These are phyloP conservation scores for Perizoma flavofasciatum DNA, from an alignment of 2,888 invertebrate species.

Conservation along the genomic window DNA sequence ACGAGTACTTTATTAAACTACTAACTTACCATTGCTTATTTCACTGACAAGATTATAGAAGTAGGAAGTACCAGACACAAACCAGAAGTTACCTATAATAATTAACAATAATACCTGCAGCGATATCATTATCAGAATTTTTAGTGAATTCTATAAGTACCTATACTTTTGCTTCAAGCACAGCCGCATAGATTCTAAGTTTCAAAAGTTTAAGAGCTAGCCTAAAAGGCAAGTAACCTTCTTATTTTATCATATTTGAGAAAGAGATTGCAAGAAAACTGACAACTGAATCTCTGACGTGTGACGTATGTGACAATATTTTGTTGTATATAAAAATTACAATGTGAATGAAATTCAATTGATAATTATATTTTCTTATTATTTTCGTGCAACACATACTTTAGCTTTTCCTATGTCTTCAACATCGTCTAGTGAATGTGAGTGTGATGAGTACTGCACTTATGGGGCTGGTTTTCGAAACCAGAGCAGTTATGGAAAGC, in stretches of 20 bases:
- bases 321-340: neutral
- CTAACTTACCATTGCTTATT: conserved; percentile 2
- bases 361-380: neutral
- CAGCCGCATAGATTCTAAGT: neutral
- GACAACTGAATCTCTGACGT: neutral
- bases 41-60: neutral
- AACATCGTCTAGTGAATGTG: conserved; percentile 53
- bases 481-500: conserved; percentile 20
- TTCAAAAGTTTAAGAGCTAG: conserved; percentile 1
- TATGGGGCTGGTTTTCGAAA: conserved; percentile 33
- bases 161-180: no score
- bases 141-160: neutral
- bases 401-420: conserved; percentile 47
- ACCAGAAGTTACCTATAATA: neutral
- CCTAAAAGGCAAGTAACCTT: no score
- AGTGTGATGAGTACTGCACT: conserved; percentile 41
- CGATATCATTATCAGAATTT: conserved; percentile 4
- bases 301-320: no score
- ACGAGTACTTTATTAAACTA: neutral
- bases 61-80: conserved; percentile 1
- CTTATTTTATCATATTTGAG: no score
- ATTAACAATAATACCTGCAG: conserved; percentile 1
- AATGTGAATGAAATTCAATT: neutral
- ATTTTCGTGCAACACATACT: neutral
- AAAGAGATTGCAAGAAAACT: no score